A percentile compares a stretch with the other conserved stretches of the same genome.
phyloP scores from a whole-genome alignment of 23 tunicate genomes.

The Ciona savignyi region DNA sequence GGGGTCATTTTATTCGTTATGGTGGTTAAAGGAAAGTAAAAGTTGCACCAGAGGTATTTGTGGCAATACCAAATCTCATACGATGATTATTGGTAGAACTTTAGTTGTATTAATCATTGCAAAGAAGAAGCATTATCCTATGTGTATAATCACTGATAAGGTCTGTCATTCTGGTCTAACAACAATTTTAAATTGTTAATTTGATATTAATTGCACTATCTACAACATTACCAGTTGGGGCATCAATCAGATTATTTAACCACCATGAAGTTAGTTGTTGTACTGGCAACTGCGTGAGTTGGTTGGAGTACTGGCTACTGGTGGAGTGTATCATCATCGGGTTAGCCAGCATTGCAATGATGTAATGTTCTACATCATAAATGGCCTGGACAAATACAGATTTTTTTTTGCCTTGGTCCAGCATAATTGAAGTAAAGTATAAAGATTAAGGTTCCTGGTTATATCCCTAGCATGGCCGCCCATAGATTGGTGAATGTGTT shows the following conservation, averaged over 20 bases:
- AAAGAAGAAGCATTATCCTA: no score
- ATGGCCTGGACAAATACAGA: no score
- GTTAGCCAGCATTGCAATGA: not conserved
- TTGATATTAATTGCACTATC: not conserved
- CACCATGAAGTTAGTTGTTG: not conserved
- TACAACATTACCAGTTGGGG: not conserved
- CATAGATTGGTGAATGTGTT: no score
- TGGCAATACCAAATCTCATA: no score
- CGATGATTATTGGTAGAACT: no score
- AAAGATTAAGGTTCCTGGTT: not conserved
- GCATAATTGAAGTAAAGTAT: not conserved
- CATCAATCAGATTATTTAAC: not conserved
- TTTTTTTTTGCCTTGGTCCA: no score
- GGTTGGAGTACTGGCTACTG: not conserved
- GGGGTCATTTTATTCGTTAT: not conserved
- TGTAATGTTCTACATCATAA: not conserved
- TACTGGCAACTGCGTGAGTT: not conserved
- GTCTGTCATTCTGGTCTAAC: no score
- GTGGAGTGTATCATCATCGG: not conserved
- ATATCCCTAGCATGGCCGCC: not conserved
- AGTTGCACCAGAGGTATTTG: not conserved
- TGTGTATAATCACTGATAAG: no score
- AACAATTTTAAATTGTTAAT: no score
- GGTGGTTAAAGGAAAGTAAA: no score
- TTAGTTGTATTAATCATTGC: no score